Base-by-base conservation (phyloP, 2,113 vertebrate genomes). In the Chascanopsetta lugubris region DNA sequence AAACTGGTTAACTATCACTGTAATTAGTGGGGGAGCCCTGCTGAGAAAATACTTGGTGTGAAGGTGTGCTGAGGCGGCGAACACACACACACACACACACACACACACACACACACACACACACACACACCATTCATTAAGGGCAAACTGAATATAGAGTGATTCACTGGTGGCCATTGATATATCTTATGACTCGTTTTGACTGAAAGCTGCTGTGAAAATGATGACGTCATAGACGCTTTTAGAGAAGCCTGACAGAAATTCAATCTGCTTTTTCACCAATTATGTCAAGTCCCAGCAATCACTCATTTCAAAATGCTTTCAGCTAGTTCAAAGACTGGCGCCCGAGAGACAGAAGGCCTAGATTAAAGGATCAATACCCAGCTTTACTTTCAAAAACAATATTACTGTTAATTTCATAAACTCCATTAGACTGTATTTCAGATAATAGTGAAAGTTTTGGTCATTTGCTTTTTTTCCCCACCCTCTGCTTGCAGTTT, bases 1-100 rank as follows among this genome's bases (percentile, higher is more conserved):
- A 83, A 83, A 85, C 36, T 6, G n/a, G 38, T 51, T 62, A 72
- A 77, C 71, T 77, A 84, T 80, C 70, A 66, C 61, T 80, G 46
- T 80, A 79, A 85, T 90, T 80, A 84, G 64, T 18, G 50, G 68
- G 64, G 69, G 68, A 56, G 56, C 63, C 56, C 66, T 51, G 4
- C 55, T 20, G 68, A 77, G 72, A 57, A 80, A 60, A 53, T 42
- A n/a, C 22, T 69, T 48, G 43, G 27, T 38, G 43, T 62, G 66
- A 42, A 66, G 42, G 29, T 67, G 46, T 46, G 48, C 40, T 17
- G 45, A 24, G 20, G 17, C 63, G 46, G 36, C 61, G 49, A 20
- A 38, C 8, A 24, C 2, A 72, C 24, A 34, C 55, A 42, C 59
- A 17, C 11, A 38, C 47, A 43, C n/a, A n/a, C n/a, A n/a, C n/a